Base-by-base conservation (phyloP, 2,113 vertebrate genomes). In the Nymphicus hollandicus region DNA sequence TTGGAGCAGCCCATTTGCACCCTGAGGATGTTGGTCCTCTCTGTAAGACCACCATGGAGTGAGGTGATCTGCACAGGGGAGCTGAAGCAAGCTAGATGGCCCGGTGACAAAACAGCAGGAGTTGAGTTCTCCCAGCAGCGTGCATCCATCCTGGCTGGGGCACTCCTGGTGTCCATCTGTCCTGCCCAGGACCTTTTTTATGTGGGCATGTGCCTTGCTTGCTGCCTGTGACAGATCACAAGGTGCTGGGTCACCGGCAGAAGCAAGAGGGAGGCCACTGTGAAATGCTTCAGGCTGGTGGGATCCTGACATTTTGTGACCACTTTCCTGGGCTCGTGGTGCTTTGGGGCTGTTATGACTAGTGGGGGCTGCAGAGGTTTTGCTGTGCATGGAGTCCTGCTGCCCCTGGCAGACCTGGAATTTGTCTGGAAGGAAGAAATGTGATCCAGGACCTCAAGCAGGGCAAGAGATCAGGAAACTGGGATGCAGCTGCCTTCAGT, bases 141-240 rank as follows among this genome's bases (percentile, higher is more conserved):
- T 61, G 53, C 27, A 18, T 61, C 55, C 10, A 1, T 49, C 31
- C 43, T 43, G 39, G 25, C 46, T 3, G 4, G 41, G 41, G 29
- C 19, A 7, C 16, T 61, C n/a, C 25, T 46, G 66, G 24, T 22
- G 18, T 24, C 61, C 5, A 0, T 43, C 20, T 58, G 63, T 10
- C 10, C 41, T n/a, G 46, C 20, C 46, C 88, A 53, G 60, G 41
- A 49, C 37, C 35, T 86, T 74, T 27, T 9, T 29, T 55, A 2
- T 0, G 1, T 47, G 68, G 31, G 10, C 44, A 31, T 0, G 0
- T 2, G 25, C n/a, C 43, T 37, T 2, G 1, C 39, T 72, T 1
- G 4, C 63, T 66, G 41, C 43, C 39, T 60, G 27, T 55, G 31
- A 17, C 41, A 29, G n/a, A 24, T 25, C 44, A 15, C 35, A 43